These are phyloP conservation scores for Maniola hyperantus DNA, from an alignment of 2,888 invertebrate species.

Conservation along the genomic window DNA sequence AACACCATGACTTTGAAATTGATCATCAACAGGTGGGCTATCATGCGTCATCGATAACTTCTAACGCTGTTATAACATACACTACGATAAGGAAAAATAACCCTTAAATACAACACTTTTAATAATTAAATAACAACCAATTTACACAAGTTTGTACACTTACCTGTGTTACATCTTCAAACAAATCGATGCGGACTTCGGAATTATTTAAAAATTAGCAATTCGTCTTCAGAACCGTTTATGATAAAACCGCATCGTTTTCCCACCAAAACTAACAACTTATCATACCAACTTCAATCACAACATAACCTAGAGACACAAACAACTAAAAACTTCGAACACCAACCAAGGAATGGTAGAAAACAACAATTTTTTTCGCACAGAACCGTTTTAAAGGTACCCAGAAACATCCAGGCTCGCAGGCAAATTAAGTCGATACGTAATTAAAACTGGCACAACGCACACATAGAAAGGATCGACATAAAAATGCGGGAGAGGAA, in stretches of 20 bases:
- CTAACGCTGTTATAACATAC: slow-evolving; percentile 37
- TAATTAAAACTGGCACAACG: slow-evolving; percentile 79
- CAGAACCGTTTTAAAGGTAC: slow-evolving; percentile 52
- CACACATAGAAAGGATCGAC: slow-evolving; percentile 80
- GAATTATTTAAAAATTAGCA: slow-evolving; percentile 39
- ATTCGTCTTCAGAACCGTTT: slow-evolving; percentile 32
- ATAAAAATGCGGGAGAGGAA: slow-evolving; percentile 78
- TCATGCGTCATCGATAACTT: slow-evolving; percentile 45
- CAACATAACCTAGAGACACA: slow-evolving; percentile 55
- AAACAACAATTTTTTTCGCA: slow-evolving; percentile 32
- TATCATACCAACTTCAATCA: slow-evolving; percentile 40
- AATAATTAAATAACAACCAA: slow-evolving; percentile 38
- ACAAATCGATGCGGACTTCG: slow-evolving; percentile 31
- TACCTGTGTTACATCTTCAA: slow-evolving; percentile 46
- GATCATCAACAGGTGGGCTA: slow-evolving; percentile 56
- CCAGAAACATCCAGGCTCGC: slow-evolving; percentile 62
- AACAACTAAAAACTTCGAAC: slow-evolving; percentile 42
- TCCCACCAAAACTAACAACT: slow-evolving; percentile 60
- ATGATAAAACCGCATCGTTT: slow-evolving; percentile 40
- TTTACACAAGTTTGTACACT: slow-evolving; percentile 22
- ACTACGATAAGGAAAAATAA: slow-evolving; percentile 21
- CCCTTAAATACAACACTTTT: not conserved
- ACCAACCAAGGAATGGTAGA: slow-evolving; percentile 36
- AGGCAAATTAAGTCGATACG: slow-evolving; percentile 82
- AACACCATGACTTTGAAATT: slow-evolving; percentile 30